Conservation (phyloP, 2,888 invertebrate genomes). For the Nemotelus pantherinus region DNA sequence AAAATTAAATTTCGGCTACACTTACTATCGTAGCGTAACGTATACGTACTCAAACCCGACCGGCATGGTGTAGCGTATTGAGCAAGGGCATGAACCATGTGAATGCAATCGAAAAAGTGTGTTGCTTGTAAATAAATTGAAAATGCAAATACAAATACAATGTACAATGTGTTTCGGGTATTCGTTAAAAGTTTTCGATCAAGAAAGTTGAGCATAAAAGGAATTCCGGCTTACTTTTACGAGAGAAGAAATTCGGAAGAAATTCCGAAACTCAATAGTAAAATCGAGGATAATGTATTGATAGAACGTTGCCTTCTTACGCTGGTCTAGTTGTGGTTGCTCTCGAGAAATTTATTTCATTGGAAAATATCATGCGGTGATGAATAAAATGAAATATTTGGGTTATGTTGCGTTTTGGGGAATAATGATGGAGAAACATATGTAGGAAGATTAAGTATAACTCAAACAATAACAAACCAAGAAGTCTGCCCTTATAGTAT, state of each 20-base stretch:
- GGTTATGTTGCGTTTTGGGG: too few relatives aligned
- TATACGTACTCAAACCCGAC: too few relatives aligned
- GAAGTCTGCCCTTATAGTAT: too few relatives aligned
- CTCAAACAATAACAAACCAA: too few relatives aligned
- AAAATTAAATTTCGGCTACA: conserved; percentile 34
- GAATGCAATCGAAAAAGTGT: conserved; percentile 38
- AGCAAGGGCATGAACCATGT: conserved; percentile 26
- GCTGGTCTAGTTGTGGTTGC: too few relatives aligned
- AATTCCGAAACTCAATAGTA: conserved; percentile 14
- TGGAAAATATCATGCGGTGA: too few relatives aligned
- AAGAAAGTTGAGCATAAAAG: conserved; percentile 16
- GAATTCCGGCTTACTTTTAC: conserved; percentile 4
- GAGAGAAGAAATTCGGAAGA: conserved; percentile 20
- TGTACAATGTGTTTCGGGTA: conserved; percentile 8
- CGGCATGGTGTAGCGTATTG: background rate
- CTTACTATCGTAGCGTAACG: background rate
- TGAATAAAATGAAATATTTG: too few relatives aligned
- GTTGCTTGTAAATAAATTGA: conserved; percentile 32
- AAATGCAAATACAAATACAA: conserved; percentile 34
- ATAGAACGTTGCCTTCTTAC: too few relatives aligned
- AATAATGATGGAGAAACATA: too few relatives aligned
- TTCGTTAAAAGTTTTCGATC: conserved; percentile 36
- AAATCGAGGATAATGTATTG: too few relatives aligned
- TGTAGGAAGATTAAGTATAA: too few relatives aligned
- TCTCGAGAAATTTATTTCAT: too few relatives aligned